Base-by-base conservation (phyloP, 2,888 invertebrate species). In the Eupeodes latifasciatus region DNA sequence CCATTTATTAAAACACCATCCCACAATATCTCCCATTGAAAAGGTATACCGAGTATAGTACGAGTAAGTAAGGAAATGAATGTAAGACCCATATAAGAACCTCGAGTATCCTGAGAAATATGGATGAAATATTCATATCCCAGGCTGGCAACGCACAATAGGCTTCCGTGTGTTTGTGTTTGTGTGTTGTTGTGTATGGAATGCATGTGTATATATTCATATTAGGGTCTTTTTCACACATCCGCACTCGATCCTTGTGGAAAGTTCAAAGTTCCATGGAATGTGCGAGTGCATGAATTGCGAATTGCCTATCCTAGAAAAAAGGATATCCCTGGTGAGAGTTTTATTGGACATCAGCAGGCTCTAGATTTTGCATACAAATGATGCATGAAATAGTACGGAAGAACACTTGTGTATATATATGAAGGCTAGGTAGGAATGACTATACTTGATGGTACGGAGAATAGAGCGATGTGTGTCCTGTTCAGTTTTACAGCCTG, bases 341-440 rank as follows among this genome's bases (percentile, higher is more conserved):
- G 83, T 87, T 87, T 87, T 87, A 87, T 87, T 87, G 83, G 83
- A 83, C 86, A 83, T 83, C 86, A 80, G 72, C 69, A 64, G 86
- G 74, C 80, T 81, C 72, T 87, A 84, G 87, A 84, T 84, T 87
- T 87, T 87, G 87, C 87, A 87, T 87, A 87, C 87, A 87, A 87
- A 87, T 87, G 87, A 87, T 87, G 87, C 87, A 87, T 84, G 87
- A 87, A 87, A 84, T 84, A 84, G 84, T 87, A 80, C 87, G 84
- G 72, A 84, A 69, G 77, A 67, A 84, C 51, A 34, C 55, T 64
- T 66, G 27, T 66, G 66, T 64, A 47, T 12, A 27, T 27, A 2
- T 27, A 19, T 10, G 10, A 0, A 9, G 3, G 40, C 1, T 40
- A 19, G 16, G 10, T 0, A 9, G 2, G 40, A 1, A 5, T 40